Base-by-base conservation (phyloP, 2,113 vertebrate genomes). In the Macrotis lagotis region DNA sequence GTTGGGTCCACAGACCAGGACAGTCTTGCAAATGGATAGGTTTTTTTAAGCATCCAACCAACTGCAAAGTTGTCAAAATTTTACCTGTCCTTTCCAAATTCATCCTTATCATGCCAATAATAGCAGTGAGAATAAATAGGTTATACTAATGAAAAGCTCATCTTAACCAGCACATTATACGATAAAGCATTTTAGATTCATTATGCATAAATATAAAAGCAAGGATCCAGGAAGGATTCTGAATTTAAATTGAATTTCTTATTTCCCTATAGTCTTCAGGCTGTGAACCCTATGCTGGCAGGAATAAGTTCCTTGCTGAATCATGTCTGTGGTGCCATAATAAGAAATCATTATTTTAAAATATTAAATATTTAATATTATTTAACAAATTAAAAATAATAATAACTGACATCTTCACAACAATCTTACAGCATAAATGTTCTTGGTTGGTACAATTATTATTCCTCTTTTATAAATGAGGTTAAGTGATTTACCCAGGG, bases 121-220 rank as follows among this genome's bases (percentile, higher is more conserved):
- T 83, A 24, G 51, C 49, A 91, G 59, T 12, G 55, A 47, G 14
- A 48, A 92, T 49, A 24, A 94, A 88, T 8, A 44, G 37, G 19
- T n/a, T n/a, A 83, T 44, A n/a, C n/a, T 83, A n/a, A 83, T 83
- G 44, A 83, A 83, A 19, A 83, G 10, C n/a, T 83, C n/a, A 83
- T 24, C 44, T 44, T 83, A 44, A 83, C 59, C 19, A 83, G 66
- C n/a, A 83, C 66, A 83, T 83, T 44, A 83, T 66, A 24, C 44
- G n/a, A 83, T 83, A 83, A 83, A 83, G n/a, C 66, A 83, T 19
- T 44, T 83, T 83, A 83, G 0, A 83, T 83, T 83, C n/a, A 83
- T 44, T 44, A 83, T 83, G n/a, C n/a, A 83, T 8, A 83, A 66
- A 66, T 53, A 94, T 90, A 59, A 92, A 96, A 95, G 50, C 37